Base-by-base conservation (phyloP, 2,113 vertebrate genomes). In the Dipodomys ordii region DNA sequence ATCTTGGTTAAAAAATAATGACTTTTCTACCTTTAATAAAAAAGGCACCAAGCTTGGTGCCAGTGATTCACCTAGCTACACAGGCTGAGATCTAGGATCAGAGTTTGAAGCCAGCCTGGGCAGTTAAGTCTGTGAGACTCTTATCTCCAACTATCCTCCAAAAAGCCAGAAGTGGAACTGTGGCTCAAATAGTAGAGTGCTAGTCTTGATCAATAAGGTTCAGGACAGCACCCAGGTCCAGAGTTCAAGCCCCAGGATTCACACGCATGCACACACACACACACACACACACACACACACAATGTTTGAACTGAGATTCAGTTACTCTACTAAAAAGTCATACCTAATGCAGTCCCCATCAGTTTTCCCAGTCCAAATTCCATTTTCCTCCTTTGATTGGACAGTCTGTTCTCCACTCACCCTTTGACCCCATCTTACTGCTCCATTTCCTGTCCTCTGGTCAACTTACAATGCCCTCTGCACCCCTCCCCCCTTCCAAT, bases 401-500 rank as follows among this genome's bases (percentile, higher is more conserved):
- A 22, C 39, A 4, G 18, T 7, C 64, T 82, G 46, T 27, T 67
- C 67, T 81, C 6, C 1, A 65, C 7, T 57, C 15, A 57, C 15
- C 15, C 53, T 57, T 16, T 57, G 53, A 9, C 28, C 13, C 49
- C 11, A 4, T 7, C 12, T 13, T 6, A 0, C 2, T 0, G 46
- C 9, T 15, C 19, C 30, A 1, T 53, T 85, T 81, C 53, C 64
- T 79, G 60, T 35, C 44, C 13, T 57, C n/a, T 62, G 57, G 77
- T n/a, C 7, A 32, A n/a, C 23, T 57, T 27, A 9, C 57, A n/a
- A 44, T n/a, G 32, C 15, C 7, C 1, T 72, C 28, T 25, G 20
- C 1, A 30, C 9, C 39, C 18, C 44, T 13, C 15, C 12, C 60
- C 19, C n/a, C 23, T 8, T 79, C 35, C 30, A 80, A 1, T 69